Conservation (phyloP, 2,113 vertebrate species). For the Todiramphus chloris region DNA sequence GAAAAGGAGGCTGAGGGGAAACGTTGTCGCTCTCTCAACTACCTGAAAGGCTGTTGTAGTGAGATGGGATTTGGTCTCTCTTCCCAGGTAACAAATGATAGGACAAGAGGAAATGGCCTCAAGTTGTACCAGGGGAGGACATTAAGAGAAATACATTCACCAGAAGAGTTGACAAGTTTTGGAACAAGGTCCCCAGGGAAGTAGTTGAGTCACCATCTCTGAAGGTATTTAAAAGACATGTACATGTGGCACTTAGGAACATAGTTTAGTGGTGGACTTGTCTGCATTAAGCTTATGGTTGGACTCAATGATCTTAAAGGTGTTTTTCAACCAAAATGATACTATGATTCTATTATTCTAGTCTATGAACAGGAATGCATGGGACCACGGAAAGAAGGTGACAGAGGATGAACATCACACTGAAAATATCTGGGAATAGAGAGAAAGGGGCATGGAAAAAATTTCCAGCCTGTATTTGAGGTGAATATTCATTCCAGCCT, state of each 20-base stretch:
- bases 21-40: fast-evolving
- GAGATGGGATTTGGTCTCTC: background rate
- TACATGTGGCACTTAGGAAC: background rate
- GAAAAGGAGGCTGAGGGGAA: background rate
- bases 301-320: background rate
- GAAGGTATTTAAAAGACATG: background rate
- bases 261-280: background rate
- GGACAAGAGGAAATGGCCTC: background rate
- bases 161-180: background rate
- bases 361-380: background rate
- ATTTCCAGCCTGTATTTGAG: background rate
- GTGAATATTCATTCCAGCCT: background rate
- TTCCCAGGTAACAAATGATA: background rate
- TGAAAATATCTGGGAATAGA: background rate
- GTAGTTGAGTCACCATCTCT: background rate
- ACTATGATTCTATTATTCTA: background rate
- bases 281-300: background rate
- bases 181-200: background rate
- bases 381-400: background rate
- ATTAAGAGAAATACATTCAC: background rate
- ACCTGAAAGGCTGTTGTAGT: background rate
- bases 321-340: background rate
- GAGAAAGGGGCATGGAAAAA: background rate
- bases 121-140: background rate
- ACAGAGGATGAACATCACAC: background rate